These are phyloP conservation scores for Salvator merianae DNA, from an alignment of 2,113 vertebrate species.

Conservation along the genomic window DNA sequence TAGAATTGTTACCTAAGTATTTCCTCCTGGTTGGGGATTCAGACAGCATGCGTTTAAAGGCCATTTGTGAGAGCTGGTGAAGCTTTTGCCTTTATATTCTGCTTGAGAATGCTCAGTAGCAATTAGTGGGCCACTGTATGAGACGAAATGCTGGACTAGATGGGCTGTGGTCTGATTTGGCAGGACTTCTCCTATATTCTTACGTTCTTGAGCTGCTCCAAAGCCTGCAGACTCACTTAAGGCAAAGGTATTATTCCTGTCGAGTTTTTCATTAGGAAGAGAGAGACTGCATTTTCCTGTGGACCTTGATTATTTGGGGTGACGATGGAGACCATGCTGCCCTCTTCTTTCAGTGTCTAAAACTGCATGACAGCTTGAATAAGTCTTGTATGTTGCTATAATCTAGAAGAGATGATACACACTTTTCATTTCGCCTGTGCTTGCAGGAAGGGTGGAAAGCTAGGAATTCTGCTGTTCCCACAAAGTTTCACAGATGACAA, in stretches of 20 bases:
- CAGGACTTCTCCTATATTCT: no score
- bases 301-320: not conserved
- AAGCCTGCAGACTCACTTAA: not conserved
- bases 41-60: no score
- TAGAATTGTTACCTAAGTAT: no score
- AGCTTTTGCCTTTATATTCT: no score
- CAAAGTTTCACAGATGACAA: slow-evolving; percentile 27
- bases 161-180: no score
- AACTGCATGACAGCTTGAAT: not conserved
- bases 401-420: not conserved
- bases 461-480: not conserved
- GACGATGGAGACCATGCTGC: not conserved
- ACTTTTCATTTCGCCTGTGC: not conserved
- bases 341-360: not conserved
- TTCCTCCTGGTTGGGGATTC: no score
- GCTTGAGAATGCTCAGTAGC: no score
- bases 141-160: no score
- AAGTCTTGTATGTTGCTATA: not conserved
- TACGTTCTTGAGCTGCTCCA: not conserved
- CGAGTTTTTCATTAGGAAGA: not conserved
- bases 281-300: not conserved
- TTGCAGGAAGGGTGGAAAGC: not conserved
- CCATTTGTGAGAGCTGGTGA: no score
- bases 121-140: no score
- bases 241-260: not conserved